phyloP scores from a whole-genome alignment of 1,140 invertebrate species.

The Sycophaga agraensis region DNA sequence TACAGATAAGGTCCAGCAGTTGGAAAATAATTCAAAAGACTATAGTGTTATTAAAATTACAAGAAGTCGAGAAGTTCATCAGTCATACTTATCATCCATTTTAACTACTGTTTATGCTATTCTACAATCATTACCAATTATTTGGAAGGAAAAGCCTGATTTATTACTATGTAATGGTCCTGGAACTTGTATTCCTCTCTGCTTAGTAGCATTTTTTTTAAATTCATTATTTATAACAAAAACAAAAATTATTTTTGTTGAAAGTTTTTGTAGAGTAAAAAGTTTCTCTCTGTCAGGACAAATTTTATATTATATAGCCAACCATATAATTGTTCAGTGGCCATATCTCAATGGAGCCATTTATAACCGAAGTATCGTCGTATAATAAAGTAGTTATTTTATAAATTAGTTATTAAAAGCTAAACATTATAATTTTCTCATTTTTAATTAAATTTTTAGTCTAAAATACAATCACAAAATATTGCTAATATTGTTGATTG shows the following conservation, averaged over 20 bases:
- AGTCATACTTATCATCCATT: constrained; percentile 80
- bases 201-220: constrained; percentile 70
- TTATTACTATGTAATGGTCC: constrained; percentile 91
- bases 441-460: neutral
- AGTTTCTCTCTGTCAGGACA: constrained; percentile 85
- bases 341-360: constrained; percentile 51
- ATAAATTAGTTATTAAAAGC: too few species aligned
- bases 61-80: constrained; percentile 83
- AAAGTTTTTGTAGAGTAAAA: constrained; percentile 91
- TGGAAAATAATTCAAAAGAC: constrained; percentile 53
- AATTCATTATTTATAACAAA: constrained; percentile 68
- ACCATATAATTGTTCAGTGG: constrained; percentile 93
- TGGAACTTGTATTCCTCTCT: constrained; percentile 90
- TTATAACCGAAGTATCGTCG: constrained; percentile 39
- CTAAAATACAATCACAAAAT: constrained; percentile 5
- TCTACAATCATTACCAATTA: constrained; percentile 68
- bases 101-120: constrained; percentile 76
- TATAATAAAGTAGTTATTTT: constrained; percentile 33
- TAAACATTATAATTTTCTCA: too few species aligned
- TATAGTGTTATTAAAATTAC: constrained; percentile 69
- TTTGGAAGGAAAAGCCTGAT: constrained; percentile 72
- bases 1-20: constrained; percentile 62
- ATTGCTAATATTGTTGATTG: constrained; percentile 36
- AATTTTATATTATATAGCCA: constrained; percentile 80
- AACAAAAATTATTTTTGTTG: constrained; percentile 84